These are phyloP conservation scores for Sycophaga agraensis DNA, from an alignment of 1,140 invertebrate genomes.

Conservation along the genomic window DNA sequence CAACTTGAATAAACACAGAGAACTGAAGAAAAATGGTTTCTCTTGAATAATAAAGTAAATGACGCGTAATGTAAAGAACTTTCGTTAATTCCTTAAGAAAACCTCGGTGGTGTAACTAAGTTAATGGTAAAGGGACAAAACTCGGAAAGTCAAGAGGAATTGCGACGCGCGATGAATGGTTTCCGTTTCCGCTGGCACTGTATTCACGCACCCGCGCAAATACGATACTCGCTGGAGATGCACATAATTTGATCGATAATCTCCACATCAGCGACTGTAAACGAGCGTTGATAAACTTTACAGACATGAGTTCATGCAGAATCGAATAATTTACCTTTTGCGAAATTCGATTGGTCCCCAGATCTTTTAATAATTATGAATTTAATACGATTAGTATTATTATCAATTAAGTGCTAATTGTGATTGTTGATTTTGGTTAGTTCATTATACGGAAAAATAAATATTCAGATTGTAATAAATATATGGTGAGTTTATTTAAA, in stretches of 20 bases:
- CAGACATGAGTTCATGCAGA: not conserved
- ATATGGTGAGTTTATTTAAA: too few relatives aligned
- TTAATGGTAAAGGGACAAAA: conserved; percentile 5
- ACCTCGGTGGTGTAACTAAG: conserved; percentile 10
- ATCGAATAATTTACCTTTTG: not conserved
- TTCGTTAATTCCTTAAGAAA: conserved; percentile 21
- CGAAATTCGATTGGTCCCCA: too few relatives aligned
- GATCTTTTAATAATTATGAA: too few relatives aligned
- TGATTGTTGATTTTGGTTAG: too few relatives aligned
- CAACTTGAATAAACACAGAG: not conserved
- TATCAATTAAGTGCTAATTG: too few relatives aligned
- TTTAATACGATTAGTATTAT: too few relatives aligned
- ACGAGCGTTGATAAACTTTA: not conserved
- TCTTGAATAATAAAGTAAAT: conserved; percentile 8
- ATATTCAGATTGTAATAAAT: too few relatives aligned
- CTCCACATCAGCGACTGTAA: not conserved
- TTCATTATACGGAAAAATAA: too few relatives aligned
- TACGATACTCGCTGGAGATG: not conserved
- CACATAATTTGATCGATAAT: conserved; percentile 18
- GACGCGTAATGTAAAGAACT: conserved; percentile 1
- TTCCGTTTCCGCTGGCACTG: conserved; percentile 24
- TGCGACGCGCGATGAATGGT: conserved; percentile 20
- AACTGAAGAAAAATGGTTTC: not conserved
- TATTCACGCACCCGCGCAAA: not conserved
- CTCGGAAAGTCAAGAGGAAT: conserved; percentile 18